phyloP scores from a whole-genome alignment of 1,140 invertebrate genomes.

The Zaprionus capensis region DNA sequence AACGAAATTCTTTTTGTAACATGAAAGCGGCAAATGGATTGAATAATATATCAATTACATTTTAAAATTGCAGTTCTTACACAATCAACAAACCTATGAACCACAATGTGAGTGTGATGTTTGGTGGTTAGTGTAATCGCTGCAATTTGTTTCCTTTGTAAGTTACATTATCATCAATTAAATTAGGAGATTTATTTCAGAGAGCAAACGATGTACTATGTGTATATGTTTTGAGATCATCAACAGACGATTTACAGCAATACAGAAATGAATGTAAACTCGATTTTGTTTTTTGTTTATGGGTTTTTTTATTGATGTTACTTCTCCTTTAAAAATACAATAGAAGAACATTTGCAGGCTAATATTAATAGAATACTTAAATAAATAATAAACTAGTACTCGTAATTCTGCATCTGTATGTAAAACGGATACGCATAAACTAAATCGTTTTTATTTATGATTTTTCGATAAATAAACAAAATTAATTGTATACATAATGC shows the following conservation, averaged over 20 bases:
- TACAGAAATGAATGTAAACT: constrained; percentile 14
- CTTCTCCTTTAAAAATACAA: constrained; percentile 41
- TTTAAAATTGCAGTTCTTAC: constrained; percentile 37
- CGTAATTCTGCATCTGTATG: constrained; percentile 67
- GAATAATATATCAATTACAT: constrained; percentile 31
- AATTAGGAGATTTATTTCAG: constrained; percentile 69
- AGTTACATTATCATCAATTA: constrained; percentile 65
- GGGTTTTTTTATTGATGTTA: constrained; percentile 29
- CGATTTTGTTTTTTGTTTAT: constrained; percentile 52
- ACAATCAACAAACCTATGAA: constrained; percentile 1
- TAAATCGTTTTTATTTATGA: constrained; percentile 65
- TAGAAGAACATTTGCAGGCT: constrained; percentile 64
- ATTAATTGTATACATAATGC: constrained; percentile 62
- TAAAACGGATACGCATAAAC: constrained; percentile 66
- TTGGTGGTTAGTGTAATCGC: constrained; percentile 40
- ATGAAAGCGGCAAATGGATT: constrained; percentile 16
- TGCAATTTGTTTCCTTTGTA: constrained; percentile 53
- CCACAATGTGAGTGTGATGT: constrained; percentile 11
- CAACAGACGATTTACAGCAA: constrained; percentile 27
- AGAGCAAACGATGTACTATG: constrained; percentile 14
- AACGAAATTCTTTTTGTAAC: constrained; percentile 43
- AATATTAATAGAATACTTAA: constrained; percentile 69
- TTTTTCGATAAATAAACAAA: constrained; percentile 71
- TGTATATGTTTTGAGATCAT: constrained; percentile 16
- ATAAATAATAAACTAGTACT: constrained; percentile 65